Base-by-base conservation (phyloP, 2,797 vertebrate genomes). In the Pseudochaenichthys georgianus region DNA sequence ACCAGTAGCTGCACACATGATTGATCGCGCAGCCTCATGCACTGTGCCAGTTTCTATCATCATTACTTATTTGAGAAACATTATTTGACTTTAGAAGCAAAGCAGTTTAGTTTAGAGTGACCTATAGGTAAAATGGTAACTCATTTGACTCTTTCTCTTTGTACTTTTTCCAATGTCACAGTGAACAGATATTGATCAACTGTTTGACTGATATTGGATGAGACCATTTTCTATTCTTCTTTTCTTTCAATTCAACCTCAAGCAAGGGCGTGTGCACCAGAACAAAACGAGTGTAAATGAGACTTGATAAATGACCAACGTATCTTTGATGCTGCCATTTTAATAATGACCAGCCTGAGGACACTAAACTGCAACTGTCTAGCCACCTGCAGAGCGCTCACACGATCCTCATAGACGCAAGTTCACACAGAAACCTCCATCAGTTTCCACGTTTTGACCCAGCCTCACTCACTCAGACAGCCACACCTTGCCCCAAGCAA, bases 401-500 rank as follows among this genome's bases (percentile, higher is more conserved):
- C 76, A 77, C 28, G 41, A 72, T 80, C 59, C 78, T 55, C 12
- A 1, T 6, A 60, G 77, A 42, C 71, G 90, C 88, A 84, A 78
- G 84, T 87, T 86, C 78, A 88, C 80, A 85, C 77, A 81, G 72
- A 86, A 82, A 81, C 77, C 53, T 69, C 74, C 57, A 51, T 41
- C 65, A 58, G 73, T 78, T 87, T 83, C 78, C 70, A 13, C 77
- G 81, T 52, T 74, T 72, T 54, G 80, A 77, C 78, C 75, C 59
- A 28, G 19, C 72, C 72, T 74, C 82, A 46, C 63, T 82, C 41
- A 51, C 23, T 82, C 64, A 68, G 38, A 45, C 68, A 28, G 82
- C 82, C 89, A 88, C 91, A 64, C 88, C 89, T 83, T 73, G 73
- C 85, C 90, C 85, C 85, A 47, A 82, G 87, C 81, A 51, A 79